These are phyloP conservation scores for Sinotaia quadrata DNA, from an alignment of 2,888 invertebrate genomes.

Conservation along the genomic window DNA sequence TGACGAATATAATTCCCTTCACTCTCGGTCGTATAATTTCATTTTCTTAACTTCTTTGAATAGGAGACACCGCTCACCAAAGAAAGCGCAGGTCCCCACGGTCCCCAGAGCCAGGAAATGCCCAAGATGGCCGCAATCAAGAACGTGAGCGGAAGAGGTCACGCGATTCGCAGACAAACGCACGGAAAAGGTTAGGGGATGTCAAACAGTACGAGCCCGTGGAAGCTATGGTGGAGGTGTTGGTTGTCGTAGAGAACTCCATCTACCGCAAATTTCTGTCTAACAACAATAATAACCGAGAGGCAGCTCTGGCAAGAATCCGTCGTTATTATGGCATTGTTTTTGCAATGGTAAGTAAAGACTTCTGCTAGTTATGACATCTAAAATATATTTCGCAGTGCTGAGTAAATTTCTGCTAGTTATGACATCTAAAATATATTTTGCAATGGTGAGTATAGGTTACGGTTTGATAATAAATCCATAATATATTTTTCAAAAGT, in stretches of 20 bases:
- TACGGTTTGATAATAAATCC: too few species aligned
- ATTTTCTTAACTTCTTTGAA: too few species aligned
- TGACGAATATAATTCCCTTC: too few species aligned
- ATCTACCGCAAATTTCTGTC: conserved; percentile 47
- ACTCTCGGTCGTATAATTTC: too few species aligned
- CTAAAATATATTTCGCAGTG: too few species aligned
- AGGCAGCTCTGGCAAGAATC: conserved; percentile 44
- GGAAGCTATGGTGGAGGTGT: conserved; percentile 45
- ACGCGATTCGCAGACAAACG: background rate
- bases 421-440: too few species aligned
- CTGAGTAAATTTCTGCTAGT: too few species aligned
- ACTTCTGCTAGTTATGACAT: too few species aligned
- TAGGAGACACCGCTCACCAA: background rate
- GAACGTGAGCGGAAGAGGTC: conserved; percentile 1
- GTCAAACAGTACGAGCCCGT: conserved; percentile 41
- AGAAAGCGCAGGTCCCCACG: background rate
- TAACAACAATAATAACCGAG: conserved; percentile 38
- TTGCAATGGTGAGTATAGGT: too few species aligned
- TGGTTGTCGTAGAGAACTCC: conserved; percentile 55
- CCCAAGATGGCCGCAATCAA: background rate
- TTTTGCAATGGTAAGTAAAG: conserved; percentile 56
- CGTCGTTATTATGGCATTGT: conserved; percentile 52
- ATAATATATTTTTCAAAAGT: too few species aligned
- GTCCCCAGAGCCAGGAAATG: background rate
- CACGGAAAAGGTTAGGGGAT: background rate